Percentiles rank a stretch among this genome's conserved stretches.
These are phyloP conservation scores for Dicranocentrus wangi DNA, from an alignment of 2,888 invertebrate genomes.

Conservation along the genomic window DNA sequence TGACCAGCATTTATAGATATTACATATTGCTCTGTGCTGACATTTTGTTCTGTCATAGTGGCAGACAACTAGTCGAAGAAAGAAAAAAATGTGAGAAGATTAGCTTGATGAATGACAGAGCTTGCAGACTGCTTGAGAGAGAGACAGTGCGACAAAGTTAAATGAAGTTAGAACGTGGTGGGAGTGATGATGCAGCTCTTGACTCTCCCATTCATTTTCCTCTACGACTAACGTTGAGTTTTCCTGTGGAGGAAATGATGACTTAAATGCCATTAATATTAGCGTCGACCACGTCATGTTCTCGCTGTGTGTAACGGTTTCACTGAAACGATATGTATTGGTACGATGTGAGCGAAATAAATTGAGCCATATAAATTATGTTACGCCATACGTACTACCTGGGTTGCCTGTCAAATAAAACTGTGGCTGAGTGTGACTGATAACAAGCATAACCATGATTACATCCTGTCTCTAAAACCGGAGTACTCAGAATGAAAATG, in stretches of 20 bases:
- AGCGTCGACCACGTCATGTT: not conserved
- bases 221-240: too few relatives aligned
- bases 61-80: conserved; percentile 3
- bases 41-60: not conserved
- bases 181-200: not conserved
- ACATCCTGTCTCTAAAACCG: too few relatives aligned
- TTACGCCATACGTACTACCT: too few relatives aligned
- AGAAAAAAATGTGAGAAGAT: conserved; percentile 46
- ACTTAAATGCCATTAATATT: conserved; percentile 3
- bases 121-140: not conserved
- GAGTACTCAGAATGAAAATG: too few relatives aligned
- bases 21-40: not conserved
- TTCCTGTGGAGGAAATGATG: not conserved
- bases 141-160: conserved; percentile 23
- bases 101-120: conserved; percentile 47
- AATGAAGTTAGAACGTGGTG: not conserved
- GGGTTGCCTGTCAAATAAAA: too few relatives aligned
- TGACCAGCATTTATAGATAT: too few relatives aligned
- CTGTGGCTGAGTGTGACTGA: too few relatives aligned
- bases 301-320: too few relatives aligned
- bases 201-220: not conserved
- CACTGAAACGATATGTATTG: too few relatives aligned
- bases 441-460: too few relatives aligned
- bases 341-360: too few relatives aligned
- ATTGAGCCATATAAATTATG: too few relatives aligned